phyloP scores from a whole-genome alignment of 2,888 invertebrate species.

The Phortica okadai region DNA sequence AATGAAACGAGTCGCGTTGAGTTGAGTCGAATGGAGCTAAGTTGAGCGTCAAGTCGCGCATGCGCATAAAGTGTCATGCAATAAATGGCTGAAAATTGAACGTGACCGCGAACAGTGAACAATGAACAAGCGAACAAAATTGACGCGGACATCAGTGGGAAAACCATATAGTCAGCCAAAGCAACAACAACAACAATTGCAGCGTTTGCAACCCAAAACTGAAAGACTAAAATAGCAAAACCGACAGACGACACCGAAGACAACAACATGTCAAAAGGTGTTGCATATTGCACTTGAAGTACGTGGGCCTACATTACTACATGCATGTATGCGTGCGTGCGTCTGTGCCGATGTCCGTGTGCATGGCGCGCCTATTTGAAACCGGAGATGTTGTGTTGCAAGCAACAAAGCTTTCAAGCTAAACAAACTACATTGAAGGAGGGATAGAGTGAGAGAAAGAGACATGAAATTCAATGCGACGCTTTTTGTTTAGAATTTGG shows the following conservation, averaged over 20 bases:
- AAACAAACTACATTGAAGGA: neutral
- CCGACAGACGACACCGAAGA: slow-evolving; percentile 28
- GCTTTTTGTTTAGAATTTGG: slow-evolving; percentile 68
- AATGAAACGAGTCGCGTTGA: neutral
- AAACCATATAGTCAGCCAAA: neutral
- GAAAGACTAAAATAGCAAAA: slow-evolving; percentile 5
- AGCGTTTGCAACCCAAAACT: slow-evolving; percentile 35
- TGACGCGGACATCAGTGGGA: neutral
- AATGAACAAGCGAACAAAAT: neutral
- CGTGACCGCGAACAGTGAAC: slow-evolving; percentile 13
- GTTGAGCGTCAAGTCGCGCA: slow-evolving; percentile 1
- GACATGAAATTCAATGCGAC: slow-evolving; percentile 25
- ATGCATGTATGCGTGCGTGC: neutral
- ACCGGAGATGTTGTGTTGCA: neutral
- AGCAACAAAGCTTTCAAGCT: neutral
- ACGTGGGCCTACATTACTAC: neutral
- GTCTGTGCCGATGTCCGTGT: neutral
- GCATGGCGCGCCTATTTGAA: neutral
- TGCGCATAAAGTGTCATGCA: slow-evolving; percentile 4
- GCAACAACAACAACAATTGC: slow-evolving; percentile 61
- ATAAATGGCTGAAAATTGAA: slow-evolving; percentile 9
- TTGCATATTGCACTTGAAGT: slow-evolving; percentile 66
- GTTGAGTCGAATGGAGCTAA: neutral
- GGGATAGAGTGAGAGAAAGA: neutral
- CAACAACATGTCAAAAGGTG: slow-evolving; percentile 66